Conservation (phyloP, 2,888 invertebrate genomes). For the Hypselothyrea guttata region DNA sequence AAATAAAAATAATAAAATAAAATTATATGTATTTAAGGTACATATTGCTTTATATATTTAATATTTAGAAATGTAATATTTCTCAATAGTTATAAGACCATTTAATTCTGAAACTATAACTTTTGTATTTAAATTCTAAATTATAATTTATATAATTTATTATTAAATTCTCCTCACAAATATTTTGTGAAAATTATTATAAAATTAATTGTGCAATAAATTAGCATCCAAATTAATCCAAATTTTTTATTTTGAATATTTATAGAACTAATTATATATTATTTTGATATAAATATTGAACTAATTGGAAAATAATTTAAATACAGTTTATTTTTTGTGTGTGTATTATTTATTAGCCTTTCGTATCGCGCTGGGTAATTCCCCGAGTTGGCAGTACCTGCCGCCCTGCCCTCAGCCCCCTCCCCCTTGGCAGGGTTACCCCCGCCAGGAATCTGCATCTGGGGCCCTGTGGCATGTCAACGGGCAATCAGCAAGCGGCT, state of each 20-base stretch:
- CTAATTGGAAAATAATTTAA: background rate
- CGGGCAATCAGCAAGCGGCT: slow-evolving; percentile 42
- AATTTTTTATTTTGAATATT: background rate
- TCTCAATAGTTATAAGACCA: too few species aligned
- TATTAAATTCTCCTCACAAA: too few species aligned
- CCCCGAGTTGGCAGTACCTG: background rate
- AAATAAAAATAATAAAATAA: too few species aligned
- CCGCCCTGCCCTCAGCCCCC: background rate
- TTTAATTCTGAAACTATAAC: too few species aligned
- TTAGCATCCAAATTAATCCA: too few species aligned
- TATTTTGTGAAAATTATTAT: too few species aligned
- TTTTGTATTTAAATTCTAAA: too few species aligned
- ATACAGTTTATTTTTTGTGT: background rate
- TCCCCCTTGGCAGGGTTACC: background rate
- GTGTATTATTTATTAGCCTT: slow-evolving; percentile 60
- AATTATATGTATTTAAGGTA: too few species aligned
- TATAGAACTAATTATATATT: background rate
- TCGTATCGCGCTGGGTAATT: slow-evolving; percentile 25
- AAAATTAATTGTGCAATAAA: too few species aligned
- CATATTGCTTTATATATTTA: too few species aligned
- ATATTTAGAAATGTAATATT: too few species aligned
- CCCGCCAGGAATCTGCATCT: background rate
- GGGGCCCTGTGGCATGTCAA: slow-evolving; percentile 41
- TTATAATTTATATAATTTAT: too few species aligned
- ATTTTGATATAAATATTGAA: background rate